Percentiles rank a stretch among this genome's conserved stretches.
phyloP scores from a whole-genome alignment of 2,888 invertebrate genomes.

The Netelia inedita region DNA sequence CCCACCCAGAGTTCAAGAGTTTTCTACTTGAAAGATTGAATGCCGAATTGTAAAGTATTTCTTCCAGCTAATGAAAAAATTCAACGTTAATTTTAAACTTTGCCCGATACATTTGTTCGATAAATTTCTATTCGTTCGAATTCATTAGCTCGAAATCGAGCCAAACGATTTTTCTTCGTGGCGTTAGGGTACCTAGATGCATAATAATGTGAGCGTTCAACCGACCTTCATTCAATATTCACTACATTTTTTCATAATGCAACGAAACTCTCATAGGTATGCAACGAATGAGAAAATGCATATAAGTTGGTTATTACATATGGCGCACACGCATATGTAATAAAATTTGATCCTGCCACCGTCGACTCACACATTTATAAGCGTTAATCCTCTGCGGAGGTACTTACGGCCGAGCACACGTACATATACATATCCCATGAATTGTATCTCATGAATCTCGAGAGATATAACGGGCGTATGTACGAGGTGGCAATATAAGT shows the following conservation, averaged over 20 bases:
- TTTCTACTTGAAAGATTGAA: not conserved
- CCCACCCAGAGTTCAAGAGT: no score
- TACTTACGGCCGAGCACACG: conserved; percentile 21
- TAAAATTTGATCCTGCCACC: conserved; percentile 37
- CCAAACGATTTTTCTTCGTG: not conserved
- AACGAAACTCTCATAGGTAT: not conserved
- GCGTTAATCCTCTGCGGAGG: conserved; percentile 50
- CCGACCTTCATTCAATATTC: not conserved
- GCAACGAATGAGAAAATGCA: not conserved
- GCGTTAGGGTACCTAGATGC: not conserved
- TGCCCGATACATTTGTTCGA: no score
- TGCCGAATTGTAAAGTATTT: no score
- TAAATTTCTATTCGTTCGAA: no score
- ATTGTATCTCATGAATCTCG: conserved; percentile 23
- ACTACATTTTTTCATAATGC: conserved; percentile 22
- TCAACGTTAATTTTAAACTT: no score
- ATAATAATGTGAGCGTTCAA: not conserved
- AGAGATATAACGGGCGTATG: conserved; percentile 17
- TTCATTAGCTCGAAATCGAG: no score
- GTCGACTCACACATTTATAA: conserved; percentile 41
- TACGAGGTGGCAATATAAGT: conserved; percentile 15
- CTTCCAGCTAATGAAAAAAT: no score
- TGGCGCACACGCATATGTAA: not conserved
- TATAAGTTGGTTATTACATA: not conserved
- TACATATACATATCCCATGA: not conserved